Conservation (phyloP, 2,888 invertebrate species). For the Megalurothrips usitatus region DNA sequence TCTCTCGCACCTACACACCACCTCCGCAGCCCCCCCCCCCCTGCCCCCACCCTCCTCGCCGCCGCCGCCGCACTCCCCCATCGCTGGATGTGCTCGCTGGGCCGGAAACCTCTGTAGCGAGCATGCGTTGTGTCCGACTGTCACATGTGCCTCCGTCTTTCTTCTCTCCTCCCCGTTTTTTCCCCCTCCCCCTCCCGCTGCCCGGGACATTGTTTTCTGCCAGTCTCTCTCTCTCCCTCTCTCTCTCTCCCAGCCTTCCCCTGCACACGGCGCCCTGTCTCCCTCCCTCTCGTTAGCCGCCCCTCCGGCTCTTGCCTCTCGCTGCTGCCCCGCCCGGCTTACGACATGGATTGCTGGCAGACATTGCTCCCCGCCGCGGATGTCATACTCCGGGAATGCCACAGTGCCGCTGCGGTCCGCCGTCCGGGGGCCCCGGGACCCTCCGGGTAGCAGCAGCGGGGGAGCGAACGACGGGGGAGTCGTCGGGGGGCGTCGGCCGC, state of each 20-base stretch:
- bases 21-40: not conserved
- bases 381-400: not conserved
- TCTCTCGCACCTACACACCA: too few species aligned
- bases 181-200: not conserved
- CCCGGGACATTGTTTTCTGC: not conserved
- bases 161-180: not conserved
- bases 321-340: not conserved
- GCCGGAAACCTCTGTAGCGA: slow-evolving; percentile 2
- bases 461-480: too few species aligned
- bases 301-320: not conserved
- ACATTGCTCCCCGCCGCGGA: not conserved
- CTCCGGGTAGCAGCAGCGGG: not conserved
- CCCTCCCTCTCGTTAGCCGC: too few species aligned
- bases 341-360: not conserved
- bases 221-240: not conserved
- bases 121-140: slow-evolving; percentile 20
- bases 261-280: too few species aligned
- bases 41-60: not conserved
- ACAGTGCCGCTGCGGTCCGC: not conserved
- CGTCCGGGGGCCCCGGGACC: not conserved
- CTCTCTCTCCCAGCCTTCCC: not conserved
- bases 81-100: not conserved
- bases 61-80: not conserved
- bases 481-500: too few species aligned
- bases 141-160: slow-evolving; percentile 1